Percentiles rank a stretch among this genome's conserved stretches.
phyloP scores from a whole-genome alignment of 1,140 invertebrate genomes.

The Chlorops oryzae region DNA sequence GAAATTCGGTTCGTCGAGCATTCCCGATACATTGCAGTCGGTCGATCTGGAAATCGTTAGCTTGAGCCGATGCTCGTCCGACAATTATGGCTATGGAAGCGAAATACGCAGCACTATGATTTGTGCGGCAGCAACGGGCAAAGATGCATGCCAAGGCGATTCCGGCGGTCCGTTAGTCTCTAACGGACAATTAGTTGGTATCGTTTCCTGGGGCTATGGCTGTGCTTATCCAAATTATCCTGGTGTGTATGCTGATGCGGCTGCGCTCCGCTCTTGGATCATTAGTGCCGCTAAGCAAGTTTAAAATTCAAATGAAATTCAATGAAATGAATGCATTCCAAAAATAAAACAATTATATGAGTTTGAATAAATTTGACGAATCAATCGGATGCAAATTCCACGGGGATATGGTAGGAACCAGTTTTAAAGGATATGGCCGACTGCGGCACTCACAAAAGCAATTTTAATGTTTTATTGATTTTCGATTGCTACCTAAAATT shows the following conservation, averaged over 20 bases:
- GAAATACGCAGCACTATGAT: constrained; percentile 27
- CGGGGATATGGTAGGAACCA: too few relatives aligned
- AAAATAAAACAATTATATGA: too few relatives aligned
- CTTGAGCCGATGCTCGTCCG: constrained; percentile 12
- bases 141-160: constrained; percentile 38
- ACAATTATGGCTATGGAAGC: constrained; percentile 26
- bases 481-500: too few relatives aligned
- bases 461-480: too few relatives aligned
- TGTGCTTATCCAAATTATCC: constrained; percentile 52
- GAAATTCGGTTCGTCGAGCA: constrained; percentile 18
- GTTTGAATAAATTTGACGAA: too few relatives aligned
- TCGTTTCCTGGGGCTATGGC: constrained; percentile 57
- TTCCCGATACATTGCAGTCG: constrained; percentile 24
- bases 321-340: too few relatives aligned
- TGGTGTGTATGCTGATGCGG: constrained; percentile 57
- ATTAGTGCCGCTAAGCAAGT: neutral
- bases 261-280: constrained; percentile 41
- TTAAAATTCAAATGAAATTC: constrained; percentile 15
- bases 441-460: too few relatives aligned
- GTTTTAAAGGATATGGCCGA: too few relatives aligned
- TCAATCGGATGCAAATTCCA: too few relatives aligned
- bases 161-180: constrained; percentile 37
- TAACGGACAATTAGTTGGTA: constrained; percentile 48
- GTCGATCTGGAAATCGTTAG: constrained; percentile 30
- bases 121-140: constrained; percentile 24